These are phyloP conservation scores for Lottia gigantea DNA, from an alignment of 2,888 invertebrate genomes.

Conservation along the genomic window DNA sequence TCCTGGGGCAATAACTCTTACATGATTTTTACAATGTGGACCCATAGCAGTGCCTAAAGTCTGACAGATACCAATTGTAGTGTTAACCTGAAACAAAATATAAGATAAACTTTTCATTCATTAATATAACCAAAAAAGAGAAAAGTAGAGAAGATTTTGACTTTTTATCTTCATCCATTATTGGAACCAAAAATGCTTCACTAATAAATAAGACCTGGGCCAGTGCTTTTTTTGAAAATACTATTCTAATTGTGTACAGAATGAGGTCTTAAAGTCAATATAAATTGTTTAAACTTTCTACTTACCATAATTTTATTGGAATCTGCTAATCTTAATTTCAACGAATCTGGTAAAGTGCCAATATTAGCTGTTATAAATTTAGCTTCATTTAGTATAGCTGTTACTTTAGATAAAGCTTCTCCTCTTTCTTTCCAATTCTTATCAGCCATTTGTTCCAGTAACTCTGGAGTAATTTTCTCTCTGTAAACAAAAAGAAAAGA, in stretches of 20 bases:
- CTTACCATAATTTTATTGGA: constrained; percentile 86
- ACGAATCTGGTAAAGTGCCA: constrained; percentile 84
- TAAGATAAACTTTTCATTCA: too few species aligned
- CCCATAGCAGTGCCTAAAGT: constrained; percentile 86
- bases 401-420: constrained; percentile 81
- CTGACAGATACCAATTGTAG: constrained; percentile 85
- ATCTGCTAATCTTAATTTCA: constrained; percentile 83
- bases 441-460: constrained; percentile 76
- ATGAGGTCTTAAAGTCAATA: too few species aligned
- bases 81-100: constrained; percentile 74
- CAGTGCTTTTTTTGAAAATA: too few species aligned
- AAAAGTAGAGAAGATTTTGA: too few species aligned
- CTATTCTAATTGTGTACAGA: too few species aligned
- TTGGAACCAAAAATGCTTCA: too few species aligned
- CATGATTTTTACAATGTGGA: constrained; percentile 79
- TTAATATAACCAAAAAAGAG: too few species aligned
- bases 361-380: constrained; percentile 85
- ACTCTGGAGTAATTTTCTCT: constrained; percentile 81
- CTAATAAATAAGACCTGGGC: too few species aligned
- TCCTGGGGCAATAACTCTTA: constrained; percentile 85
- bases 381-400: constrained; percentile 78
- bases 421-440: constrained; percentile 85
- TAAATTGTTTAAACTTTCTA: constrained; percentile 5
- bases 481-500: constrained; percentile 60
- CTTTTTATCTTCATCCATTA: too few species aligned